Evolutionary conservation across 2,888 invertebrate species (phyloP).

Genomic region (Entomobrya proxima): DNA sequence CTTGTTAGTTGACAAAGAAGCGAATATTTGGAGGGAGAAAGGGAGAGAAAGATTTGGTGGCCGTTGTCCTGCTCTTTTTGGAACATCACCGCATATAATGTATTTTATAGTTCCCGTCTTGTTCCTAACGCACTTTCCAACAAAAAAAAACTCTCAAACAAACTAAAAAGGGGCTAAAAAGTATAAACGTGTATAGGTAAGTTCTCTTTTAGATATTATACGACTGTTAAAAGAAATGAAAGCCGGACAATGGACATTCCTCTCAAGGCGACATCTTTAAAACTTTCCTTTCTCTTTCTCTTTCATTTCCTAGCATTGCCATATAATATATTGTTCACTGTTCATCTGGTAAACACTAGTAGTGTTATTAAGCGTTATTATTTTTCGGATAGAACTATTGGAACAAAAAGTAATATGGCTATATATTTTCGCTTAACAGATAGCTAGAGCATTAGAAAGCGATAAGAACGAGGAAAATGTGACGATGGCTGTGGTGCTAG

Average conservation of each 20-base stretch:
- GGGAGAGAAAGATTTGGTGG: not conserved
- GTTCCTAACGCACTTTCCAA: not conserved
- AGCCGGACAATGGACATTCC: conserved; percentile 54
- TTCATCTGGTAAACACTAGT: not conserved
- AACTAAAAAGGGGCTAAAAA: not conserved
- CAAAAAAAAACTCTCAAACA: not conserved
- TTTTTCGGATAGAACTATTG: not conserved
- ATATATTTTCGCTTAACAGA: not conserved
- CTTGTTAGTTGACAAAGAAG: conserved; percentile 3
- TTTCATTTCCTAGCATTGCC: not conserved
- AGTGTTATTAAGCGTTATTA: not conserved
- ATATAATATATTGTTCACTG: not conserved
- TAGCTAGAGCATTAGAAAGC: not conserved
- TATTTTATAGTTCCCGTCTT: not conserved
- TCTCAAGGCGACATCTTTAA: conserved; percentile 43
- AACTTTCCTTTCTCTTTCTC: conserved; percentile 13
- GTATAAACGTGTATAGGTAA: too few relatives aligned
- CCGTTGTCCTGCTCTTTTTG: not conserved
- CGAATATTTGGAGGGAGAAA: too few relatives aligned
- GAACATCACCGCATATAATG: not conserved
- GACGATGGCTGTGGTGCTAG: not conserved
- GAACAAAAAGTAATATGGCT: not conserved
- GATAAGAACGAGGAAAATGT: conserved; percentile 2
- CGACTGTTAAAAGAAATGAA: conserved; percentile 21
- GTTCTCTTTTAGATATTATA: too few relatives aligned